These are phyloP conservation scores for Apostichopus leukothele DNA, from an alignment of 53 echinoderm and acorn worm species.

Conservation along the genomic window DNA sequence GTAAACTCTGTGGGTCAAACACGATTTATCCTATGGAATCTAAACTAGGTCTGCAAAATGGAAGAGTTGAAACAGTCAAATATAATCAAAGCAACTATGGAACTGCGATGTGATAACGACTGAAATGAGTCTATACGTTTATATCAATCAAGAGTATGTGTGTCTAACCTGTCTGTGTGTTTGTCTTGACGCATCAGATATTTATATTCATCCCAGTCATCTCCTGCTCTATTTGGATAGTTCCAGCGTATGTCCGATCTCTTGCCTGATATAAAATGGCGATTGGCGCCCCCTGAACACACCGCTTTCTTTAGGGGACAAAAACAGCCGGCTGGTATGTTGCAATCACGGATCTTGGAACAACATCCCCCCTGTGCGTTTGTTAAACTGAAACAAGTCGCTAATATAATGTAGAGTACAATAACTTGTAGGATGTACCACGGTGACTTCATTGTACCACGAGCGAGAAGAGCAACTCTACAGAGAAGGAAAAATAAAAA, in stretches of 20 bases:
- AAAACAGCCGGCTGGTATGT: conserved; percentile 11
- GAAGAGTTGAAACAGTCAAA: no score
- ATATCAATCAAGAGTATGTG: no score
- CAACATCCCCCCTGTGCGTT: conserved; percentile 27
- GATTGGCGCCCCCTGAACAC: conserved; percentile 17
- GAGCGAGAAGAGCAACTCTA: conserved; percentile 14
- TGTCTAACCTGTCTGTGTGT: conserved; percentile 31
- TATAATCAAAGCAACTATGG: no score
- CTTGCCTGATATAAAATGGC: conserved; percentile 40
- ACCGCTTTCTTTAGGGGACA: conserved; percentile 24
- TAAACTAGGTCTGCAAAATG: no score
- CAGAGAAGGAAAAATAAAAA: not conserved
- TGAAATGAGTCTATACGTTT: no score
- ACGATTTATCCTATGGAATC: no score
- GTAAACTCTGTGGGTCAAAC: no score
- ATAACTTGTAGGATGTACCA: conserved; percentile 40
- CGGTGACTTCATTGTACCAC: conserved; percentile 37
- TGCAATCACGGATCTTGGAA: conserved; percentile 7
- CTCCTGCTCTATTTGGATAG: not conserved
- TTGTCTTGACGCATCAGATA: conserved; percentile 10
- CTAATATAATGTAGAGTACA: conserved; percentile 15
- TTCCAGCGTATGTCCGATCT: conserved; percentile 25
- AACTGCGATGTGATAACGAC: no score
- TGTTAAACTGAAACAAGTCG: conserved; percentile 43
- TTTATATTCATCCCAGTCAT: conserved; percentile 29